Evolutionary conservation across 2,113 vertebrate species (phyloP), one percentile per base, ranked within the genome.

Genomic region (Periophthalmodon schlosseri): DNA sequence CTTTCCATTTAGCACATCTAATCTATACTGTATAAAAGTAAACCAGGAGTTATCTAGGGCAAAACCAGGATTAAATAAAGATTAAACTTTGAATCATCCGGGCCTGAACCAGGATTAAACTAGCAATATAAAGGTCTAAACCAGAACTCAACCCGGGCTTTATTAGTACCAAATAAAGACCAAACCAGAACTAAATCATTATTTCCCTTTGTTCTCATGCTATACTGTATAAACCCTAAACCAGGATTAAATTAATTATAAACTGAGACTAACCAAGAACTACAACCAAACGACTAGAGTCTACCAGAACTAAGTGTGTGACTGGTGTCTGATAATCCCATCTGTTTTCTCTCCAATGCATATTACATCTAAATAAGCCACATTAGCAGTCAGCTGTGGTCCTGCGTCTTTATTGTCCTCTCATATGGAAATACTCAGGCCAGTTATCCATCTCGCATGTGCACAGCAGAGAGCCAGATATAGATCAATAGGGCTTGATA

Each of bases 331-430:
- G 12, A 11, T 68, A 67, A 68, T 12, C 80, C 75, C 77, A 75
- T 80, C 70, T 78, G 0, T 72, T 33, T 73, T 34, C 84, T 79
- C 72, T 60, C 79, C 54, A 63, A 64, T 73, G 69, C 76, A 82
- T 79, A 56, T 83, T 81, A 86, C 46, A 72, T 87, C 63, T 85
- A 75, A 78, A 61, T 68, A 75, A n/a, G 83, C 71, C 47, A 18
- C 74, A 69, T 75, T 56, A 79, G 65, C 72, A 2, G 69, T 78
- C 24, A 46, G 20, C 75, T 77, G 84, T 79, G 34, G 72, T 76
- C 54, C 73, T 75, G 13, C 18, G 60, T 71, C 28, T 46, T 70
- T 47, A 73, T 24, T 68, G 8, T n/a, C 36, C 36, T 44, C 50
- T 76, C 52, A 28, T 46, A 66, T 72, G 75, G 14, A 74, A n/a